A percentile compares a stretch with the other conserved stretches of the same genome.
phyloP scores from a whole-genome alignment of 2,797 vertebrate species.

The Nyctalus aviator region DNA sequence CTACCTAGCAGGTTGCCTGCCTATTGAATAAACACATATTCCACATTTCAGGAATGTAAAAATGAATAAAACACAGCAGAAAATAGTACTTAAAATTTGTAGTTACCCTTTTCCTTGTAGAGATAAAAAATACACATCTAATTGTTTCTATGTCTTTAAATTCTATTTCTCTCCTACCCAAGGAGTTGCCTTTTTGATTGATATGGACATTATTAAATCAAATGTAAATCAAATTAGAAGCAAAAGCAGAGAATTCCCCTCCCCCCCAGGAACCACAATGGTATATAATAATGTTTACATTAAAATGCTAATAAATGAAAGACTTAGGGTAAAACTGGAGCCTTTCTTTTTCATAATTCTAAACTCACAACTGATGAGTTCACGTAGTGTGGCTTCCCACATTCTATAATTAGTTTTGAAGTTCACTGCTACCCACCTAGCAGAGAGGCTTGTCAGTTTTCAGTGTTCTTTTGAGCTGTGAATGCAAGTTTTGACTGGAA shows the following conservation, averaged over 20 bases:
- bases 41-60: background rate
- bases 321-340: background rate
- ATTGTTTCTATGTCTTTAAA: background rate
- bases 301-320: constrained; percentile 24
- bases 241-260: background rate
- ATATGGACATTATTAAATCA: background rate
- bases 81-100: background rate
- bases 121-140: background rate
- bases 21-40: background rate
- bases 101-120: background rate
- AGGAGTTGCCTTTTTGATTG: background rate
- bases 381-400: background rate
- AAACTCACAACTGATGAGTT: background rate
- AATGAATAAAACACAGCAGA: background rate
- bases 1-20: background rate
- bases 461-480: background rate
- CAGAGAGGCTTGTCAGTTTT: background rate
- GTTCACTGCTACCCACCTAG: background rate
- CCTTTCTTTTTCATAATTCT: background rate
- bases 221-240: constrained; percentile 21
- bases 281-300: background rate
- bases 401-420: constrained; percentile 16
- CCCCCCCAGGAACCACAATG: background rate
- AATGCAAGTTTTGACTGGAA: background rate
- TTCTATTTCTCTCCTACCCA: constrained; percentile 16